A percentile compares a stretch with the other conserved stretches of the same genome.
Evolutionary conservation across 2,888 invertebrate genomes (phyloP).

Genomic region (Drosophila quasianomalipes): DNA sequence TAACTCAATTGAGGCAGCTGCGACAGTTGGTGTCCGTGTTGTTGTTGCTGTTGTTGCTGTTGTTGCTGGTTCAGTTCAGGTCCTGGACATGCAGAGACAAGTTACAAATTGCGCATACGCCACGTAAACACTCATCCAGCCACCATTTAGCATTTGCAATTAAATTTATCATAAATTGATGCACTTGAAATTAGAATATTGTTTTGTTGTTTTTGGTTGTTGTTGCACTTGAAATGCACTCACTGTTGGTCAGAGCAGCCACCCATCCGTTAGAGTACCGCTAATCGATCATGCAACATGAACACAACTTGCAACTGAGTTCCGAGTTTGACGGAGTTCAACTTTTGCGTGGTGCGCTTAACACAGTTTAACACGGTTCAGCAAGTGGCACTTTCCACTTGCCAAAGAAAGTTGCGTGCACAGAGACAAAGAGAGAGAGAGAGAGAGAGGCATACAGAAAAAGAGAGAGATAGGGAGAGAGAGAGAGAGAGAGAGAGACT

Average conservation of each 20-base stretch:
- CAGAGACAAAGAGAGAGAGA: slow-evolving; percentile 44
- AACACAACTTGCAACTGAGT: slow-evolving; percentile 17
- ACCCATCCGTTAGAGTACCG: slow-evolving; percentile 23
- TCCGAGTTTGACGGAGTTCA: slow-evolving; percentile 9
- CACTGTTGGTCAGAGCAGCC: slow-evolving; percentile 17
- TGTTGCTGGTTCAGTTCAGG: neutral
- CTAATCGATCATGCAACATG: slow-evolving; percentile 53
- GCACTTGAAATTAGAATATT: neutral
- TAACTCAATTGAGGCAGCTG: slow-evolving; percentile 35
- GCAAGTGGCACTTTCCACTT: slow-evolving; percentile 69
- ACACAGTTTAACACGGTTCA: slow-evolving; percentile 75
- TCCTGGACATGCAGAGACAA: neutral
- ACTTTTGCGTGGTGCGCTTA: slow-evolving; percentile 52
- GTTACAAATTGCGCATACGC: slow-evolving; percentile 36
- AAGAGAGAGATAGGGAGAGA: neutral
- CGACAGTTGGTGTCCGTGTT: neutral
- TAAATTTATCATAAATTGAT: too few species aligned
- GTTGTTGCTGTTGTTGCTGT: neutral
- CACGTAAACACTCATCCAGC: slow-evolving; percentile 14
- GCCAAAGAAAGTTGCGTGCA: slow-evolving; percentile 36
- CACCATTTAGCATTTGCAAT: neutral
- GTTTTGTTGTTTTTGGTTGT: neutral
- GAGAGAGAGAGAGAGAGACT: neutral
- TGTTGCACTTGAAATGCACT: neutral
- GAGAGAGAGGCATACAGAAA: slow-evolving; percentile 30